Evolutionary conservation across 2,113 vertebrate species (phyloP), one percentile per base, ranked within the genome.

Genomic region (Ploceus nigricollis): DNA sequence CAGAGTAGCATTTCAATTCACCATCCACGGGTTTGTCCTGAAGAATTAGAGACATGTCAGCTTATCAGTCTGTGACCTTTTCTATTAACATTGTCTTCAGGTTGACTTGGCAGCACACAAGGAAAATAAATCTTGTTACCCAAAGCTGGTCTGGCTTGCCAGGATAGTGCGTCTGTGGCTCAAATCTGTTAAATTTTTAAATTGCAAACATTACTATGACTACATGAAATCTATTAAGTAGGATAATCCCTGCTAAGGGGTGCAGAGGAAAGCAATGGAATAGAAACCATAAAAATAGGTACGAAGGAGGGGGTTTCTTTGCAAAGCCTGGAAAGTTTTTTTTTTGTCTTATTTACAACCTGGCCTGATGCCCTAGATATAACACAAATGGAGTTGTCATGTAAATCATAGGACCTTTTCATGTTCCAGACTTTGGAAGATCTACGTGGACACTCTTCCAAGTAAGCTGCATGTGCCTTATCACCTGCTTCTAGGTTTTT

Each of bases 21-120:
- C 87, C 77, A 78, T 79, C 84, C 87, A 58, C 0, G 8, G 90
- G 95, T 95, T 92, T 96, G 93, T 96, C 90, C 97, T 85, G 85
- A 96, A 97, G 96, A 97, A 97, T 90, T 93, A 95, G 83, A 90
- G 70, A 73, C 78, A 92, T 94, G 95, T 97, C 97, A 97, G 88
- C 84, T 72, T 96, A 97, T 97, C 97, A 97, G 96, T 56, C 18
- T 85, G 94, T 98, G 97, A 98, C 97, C 97, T 98, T 98, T 98
- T 95, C 95, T 95, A 97, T 89, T 98, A 97, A 98, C 95, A 97
- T 95, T 96, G 96, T 97, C 97, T 97, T 94, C 94, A 96, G 94
- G 94, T 97, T 93, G 77, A 94, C 87, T 96, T 94, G 94, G 96
- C 93, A 93, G 85, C 94, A 82, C 45, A 92, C 30, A 80, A 94